Conservation (phyloP, 2,113 vertebrate species). For the Leptocoma aspasia region DNA sequence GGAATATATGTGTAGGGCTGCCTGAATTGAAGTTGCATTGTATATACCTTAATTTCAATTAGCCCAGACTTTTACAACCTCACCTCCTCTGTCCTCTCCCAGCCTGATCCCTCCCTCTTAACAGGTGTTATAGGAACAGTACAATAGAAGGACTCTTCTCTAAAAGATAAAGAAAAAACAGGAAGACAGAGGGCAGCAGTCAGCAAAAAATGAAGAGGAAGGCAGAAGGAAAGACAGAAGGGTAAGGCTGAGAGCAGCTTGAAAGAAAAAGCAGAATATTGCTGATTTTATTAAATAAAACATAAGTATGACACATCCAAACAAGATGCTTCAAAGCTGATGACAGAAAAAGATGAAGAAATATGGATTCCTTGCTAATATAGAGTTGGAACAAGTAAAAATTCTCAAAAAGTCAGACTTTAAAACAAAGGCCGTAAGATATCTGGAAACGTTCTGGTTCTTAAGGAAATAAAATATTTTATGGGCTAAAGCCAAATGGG, state of each 20-base stretch:
- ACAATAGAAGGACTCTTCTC: slow-evolving; percentile 90
- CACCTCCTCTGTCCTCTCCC: slow-evolving; percentile 87
- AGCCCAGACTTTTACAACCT: slow-evolving; percentile 73
- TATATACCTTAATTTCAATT: slow-evolving; percentile 27
- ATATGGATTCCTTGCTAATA: background rate
- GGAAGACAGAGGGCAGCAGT: slow-evolving; percentile 59
- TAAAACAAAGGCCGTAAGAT: background rate
- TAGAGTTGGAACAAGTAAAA: background rate
- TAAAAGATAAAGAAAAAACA: slow-evolving; percentile 72
- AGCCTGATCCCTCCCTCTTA: slow-evolving; percentile 85
- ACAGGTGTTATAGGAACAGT: slow-evolving; percentile 90
- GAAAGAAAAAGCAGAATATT: slow-evolving; percentile 21
- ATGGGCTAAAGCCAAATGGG: background rate
- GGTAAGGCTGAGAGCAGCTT: slow-evolving; percentile 35
- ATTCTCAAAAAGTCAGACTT: background rate
- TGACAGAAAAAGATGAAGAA: slow-evolving; percentile 16
- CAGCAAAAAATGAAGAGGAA: slow-evolving; percentile 63
- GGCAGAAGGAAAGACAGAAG: slow-evolving; percentile 39
- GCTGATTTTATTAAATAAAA: slow-evolving; percentile 23
- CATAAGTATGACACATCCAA: background rate
- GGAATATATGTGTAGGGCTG: background rate
- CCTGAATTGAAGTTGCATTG: background rate
- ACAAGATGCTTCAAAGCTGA: background rate
- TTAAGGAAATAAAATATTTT: background rate
- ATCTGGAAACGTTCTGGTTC: background rate